Conservation (phyloP, 2,797 vertebrate species). For the Lithobates sylvaticus region DNA sequence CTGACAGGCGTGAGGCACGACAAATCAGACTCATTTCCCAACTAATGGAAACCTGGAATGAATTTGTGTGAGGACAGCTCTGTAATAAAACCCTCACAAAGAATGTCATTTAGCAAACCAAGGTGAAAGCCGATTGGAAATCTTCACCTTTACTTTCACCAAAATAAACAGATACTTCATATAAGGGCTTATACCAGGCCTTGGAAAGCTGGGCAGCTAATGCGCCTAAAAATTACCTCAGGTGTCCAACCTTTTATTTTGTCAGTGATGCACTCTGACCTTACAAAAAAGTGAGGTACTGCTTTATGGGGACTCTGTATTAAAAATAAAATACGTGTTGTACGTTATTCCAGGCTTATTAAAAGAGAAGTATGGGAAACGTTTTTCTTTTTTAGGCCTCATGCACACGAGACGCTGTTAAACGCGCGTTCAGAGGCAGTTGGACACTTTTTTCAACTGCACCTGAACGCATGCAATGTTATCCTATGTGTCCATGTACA, state of each 20-base stretch:
- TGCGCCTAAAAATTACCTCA: background rate
- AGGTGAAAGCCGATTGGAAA: background rate
- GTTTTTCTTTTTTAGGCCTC: too few species aligned
- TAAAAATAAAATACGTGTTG: too few species aligned
- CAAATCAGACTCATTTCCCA: background rate
- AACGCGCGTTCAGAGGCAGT: too few species aligned
- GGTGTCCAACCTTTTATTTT: background rate
- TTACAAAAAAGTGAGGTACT: too few species aligned
- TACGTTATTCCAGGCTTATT: too few species aligned
- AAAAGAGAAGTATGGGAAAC: too few species aligned
- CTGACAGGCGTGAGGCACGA: background rate
- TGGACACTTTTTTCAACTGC: too few species aligned
- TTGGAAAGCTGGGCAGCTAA: background rate
- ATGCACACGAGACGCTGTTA: too few species aligned
- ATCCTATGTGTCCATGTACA: too few species aligned
- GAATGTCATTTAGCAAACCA: constrained; percentile 15
- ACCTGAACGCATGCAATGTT: too few species aligned
- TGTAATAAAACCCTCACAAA: constrained; percentile 9
- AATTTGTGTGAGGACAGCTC: background rate
- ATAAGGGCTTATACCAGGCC: background rate
- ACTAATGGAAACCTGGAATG: constrained; percentile 20
- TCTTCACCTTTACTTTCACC: background rate
- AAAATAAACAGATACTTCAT: background rate
- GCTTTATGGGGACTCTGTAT: too few species aligned
- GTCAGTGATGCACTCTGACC: background rate